Evolutionary conservation across 2,888 invertebrate genomes (phyloP).

Genomic region (Synergus gifuensis): DNA sequence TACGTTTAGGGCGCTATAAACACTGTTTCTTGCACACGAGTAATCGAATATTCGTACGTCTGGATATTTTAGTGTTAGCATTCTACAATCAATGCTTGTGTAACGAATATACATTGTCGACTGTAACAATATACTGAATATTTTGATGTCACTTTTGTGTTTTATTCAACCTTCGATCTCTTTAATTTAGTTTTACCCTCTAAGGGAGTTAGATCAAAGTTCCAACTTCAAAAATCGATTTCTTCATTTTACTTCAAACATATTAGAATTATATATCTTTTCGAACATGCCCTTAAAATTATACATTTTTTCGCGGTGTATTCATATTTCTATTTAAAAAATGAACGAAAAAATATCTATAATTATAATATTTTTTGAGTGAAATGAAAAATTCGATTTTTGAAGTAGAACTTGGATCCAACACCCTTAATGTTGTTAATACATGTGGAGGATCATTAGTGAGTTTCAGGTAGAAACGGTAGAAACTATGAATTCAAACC

Average conservation of each 20-base stretch:
- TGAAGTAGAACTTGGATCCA: constrained; percentile 13
- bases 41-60: constrained; percentile 26
- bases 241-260: too few relatives aligned
- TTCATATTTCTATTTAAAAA: neutral
- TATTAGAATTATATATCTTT: too few relatives aligned
- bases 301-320: neutral
- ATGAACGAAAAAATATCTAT: too few relatives aligned
- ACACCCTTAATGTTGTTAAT: constrained; percentile 24
- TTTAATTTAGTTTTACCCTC: neutral
- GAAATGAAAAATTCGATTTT: neutral
- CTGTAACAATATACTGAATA: constrained; percentile 56
- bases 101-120: constrained; percentile 58
- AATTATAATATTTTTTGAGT: too few relatives aligned
- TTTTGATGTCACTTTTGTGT: constrained; percentile 45
- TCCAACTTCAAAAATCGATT: too few relatives aligned
- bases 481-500: constrained; percentile 52
- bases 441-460: constrained; percentile 40
- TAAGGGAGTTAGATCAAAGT: too few relatives aligned
- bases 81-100: constrained; percentile 52
- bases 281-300: too few relatives aligned
- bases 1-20: neutral
- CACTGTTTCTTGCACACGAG: constrained; percentile 18
- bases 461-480: constrained; percentile 64
- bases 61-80: constrained; percentile 18
- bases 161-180: constrained; percentile 9